phyloP scores from a whole-genome alignment of 2,797 vertebrate species.

The Melanotaenia nigrans region DNA sequence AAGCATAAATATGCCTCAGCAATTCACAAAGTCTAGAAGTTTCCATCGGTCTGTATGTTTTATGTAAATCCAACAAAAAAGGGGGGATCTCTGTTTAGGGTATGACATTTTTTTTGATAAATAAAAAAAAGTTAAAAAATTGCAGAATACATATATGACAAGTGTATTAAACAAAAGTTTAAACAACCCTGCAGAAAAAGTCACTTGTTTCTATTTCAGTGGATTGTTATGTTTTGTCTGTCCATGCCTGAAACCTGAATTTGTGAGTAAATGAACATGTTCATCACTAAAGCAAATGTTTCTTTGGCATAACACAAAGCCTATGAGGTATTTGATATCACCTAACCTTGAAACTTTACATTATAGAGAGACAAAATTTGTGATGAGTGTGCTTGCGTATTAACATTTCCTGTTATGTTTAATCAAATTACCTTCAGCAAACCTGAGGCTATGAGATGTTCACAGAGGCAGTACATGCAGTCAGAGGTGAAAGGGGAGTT shows the following conservation, averaged over 20 bases:
- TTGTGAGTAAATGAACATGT: neutral
- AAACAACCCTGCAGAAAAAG: neutral
- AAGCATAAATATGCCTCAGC: neutral
- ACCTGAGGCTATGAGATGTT: slow-evolving; percentile 12
- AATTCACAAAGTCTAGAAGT: neutral
- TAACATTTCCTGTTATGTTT: slow-evolving; percentile 3
- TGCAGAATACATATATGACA: neutral
- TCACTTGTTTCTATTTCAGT: neutral
- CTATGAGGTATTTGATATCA: neutral
- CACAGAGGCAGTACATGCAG: neutral
- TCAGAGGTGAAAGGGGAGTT: neutral
- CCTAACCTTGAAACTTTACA: neutral
- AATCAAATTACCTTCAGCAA: slow-evolving; percentile 22
- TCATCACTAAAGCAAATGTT: neutral
- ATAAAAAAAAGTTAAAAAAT: too few relatives aligned
- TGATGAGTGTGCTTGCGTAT: neutral
- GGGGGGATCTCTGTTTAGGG: too few relatives aligned
- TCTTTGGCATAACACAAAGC: neutral
- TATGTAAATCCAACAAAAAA: neutral
- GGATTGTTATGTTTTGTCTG: neutral
- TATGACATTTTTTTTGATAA: too few relatives aligned
- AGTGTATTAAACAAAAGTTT: neutral
- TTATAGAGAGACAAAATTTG: neutral
- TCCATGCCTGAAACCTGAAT: neutral
- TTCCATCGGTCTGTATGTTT: neutral